phyloP scores from a whole-genome alignment of 23 tunicate species.

The Corella eumyota region DNA sequence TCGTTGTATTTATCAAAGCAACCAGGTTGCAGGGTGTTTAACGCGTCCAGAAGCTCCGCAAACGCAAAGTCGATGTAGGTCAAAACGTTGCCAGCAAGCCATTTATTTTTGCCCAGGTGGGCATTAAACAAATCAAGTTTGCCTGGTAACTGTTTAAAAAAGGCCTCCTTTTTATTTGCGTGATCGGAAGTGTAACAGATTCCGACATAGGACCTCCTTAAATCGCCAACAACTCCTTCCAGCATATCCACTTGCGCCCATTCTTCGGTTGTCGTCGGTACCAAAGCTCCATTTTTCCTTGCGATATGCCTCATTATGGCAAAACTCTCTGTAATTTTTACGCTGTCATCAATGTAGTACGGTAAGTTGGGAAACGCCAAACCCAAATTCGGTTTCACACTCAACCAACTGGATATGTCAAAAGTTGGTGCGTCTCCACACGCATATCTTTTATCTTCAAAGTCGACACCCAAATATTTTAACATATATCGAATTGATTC shows the following conservation, averaged over 20 bases:
- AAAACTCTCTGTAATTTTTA: slow-evolving; percentile 54
- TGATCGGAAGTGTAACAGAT: slow-evolving; percentile 31
- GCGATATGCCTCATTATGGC: slow-evolving; percentile 73
- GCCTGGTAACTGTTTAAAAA: slow-evolving; percentile 16
- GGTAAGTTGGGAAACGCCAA: slow-evolving; percentile 77
- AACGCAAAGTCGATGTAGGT: slow-evolving; percentile 79
- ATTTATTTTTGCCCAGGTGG: slow-evolving; percentile 17
- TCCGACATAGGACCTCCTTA: slow-evolving; percentile 15
- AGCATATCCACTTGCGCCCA: slow-evolving; percentile 20
- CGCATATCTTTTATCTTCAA: slow-evolving; percentile 54
- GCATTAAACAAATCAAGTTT: slow-evolving; percentile 23
- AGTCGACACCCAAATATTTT: slow-evolving; percentile 30
- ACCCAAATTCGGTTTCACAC: slow-evolving; percentile 36
- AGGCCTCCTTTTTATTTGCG: slow-evolving; percentile 20
- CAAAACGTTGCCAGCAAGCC: slow-evolving; percentile 67
- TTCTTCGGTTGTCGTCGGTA: slow-evolving; percentile 23
- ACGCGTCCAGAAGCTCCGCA: slow-evolving; percentile 75
- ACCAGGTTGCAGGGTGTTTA: slow-evolving; percentile 20
- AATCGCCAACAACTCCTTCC: slow-evolving; percentile 50
- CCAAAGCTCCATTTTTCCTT: slow-evolving; percentile 23
- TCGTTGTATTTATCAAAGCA: slow-evolving; percentile 32
- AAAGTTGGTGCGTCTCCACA: slow-evolving; percentile 52
- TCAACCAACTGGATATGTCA: slow-evolving; percentile 59
- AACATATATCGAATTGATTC: slow-evolving; percentile 74
- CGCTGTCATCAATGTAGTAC: slow-evolving; percentile 65